Percentiles rank a stretch among this genome's conserved stretches.
phyloP scores from a whole-genome alignment of 2,888 invertebrate species.

The Gonocerus acuteangulatus region DNA sequence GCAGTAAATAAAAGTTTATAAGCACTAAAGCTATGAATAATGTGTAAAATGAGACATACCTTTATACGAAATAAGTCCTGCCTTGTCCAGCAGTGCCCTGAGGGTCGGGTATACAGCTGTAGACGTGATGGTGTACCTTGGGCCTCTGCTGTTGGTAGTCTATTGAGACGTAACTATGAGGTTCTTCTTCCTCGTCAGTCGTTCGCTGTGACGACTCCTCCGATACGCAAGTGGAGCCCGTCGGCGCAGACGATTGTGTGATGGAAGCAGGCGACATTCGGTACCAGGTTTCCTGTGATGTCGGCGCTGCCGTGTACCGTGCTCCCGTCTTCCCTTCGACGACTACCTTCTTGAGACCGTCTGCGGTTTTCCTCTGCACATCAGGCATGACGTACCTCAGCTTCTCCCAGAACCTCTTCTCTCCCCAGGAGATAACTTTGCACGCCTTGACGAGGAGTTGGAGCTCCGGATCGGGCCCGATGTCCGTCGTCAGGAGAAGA shows the following conservation, averaged over 20 bases:
- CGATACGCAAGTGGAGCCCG: constrained; percentile 40
- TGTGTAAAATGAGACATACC: constrained; percentile 6
- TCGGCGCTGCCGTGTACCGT: constrained; percentile 65
- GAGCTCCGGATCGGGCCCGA: constrained; percentile 75
- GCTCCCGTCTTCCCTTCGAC: constrained; percentile 50
- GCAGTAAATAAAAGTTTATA: background rate
- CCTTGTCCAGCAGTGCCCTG: constrained; percentile 38
- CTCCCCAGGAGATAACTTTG: constrained; percentile 76
- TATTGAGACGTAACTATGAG: constrained; percentile 62
- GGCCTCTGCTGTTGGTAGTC: constrained; percentile 43
- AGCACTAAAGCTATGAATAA: too few relatives aligned
- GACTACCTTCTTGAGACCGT: constrained; percentile 29
- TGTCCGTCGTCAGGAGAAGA: constrained; percentile 67
- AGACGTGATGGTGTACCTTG: constrained; percentile 39
- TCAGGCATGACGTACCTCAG: constrained; percentile 85
- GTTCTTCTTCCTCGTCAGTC: constrained; percentile 53
- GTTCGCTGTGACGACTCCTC: constrained; percentile 46
- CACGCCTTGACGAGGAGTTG: constrained; percentile 83
- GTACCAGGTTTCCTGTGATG: constrained; percentile 58
- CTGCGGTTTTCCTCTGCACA: constrained; percentile 43
- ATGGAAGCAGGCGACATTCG: constrained; percentile 45
- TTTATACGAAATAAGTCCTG: constrained; percentile 40
- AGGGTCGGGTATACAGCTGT: constrained; percentile 41
- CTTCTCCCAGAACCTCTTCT: constrained; percentile 90
- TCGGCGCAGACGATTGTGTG: constrained; percentile 39